phyloP scores from a whole-genome alignment of 2,888 invertebrate species.

The Drosophila borborema region DNA sequence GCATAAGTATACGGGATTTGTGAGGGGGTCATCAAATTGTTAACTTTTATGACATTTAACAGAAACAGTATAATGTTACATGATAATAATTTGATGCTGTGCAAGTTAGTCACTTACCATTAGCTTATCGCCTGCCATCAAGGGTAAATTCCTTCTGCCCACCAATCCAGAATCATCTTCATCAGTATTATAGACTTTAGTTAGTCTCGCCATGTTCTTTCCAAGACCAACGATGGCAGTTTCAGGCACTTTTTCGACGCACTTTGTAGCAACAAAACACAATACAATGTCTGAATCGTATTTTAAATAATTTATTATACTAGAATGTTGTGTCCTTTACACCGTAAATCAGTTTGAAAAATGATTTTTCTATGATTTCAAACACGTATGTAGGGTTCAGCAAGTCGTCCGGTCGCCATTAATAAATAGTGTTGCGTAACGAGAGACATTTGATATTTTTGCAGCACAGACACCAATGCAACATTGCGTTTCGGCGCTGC shows the following conservation, averaged over 20 bases:
- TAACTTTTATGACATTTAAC: slow-evolving; percentile 42
- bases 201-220: slow-evolving; percentile 92
- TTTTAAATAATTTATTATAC: slow-evolving; percentile 35
- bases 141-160: slow-evolving; percentile 92
- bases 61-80: slow-evolving; percentile 5
- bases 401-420: slow-evolving; percentile 74
- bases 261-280: slow-evolving; percentile 58
- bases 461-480: slow-evolving; percentile 41
- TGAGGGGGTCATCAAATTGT: slow-evolving; percentile 53
- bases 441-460: slow-evolving; percentile 46
- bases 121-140: slow-evolving; percentile 87
- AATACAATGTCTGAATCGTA: slow-evolving; percentile 41
- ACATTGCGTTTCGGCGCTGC: slow-evolving; percentile 24
- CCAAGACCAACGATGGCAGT: slow-evolving; percentile 55
- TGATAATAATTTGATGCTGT: not conserved
- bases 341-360: slow-evolving; percentile 47
- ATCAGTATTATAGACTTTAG: slow-evolving; percentile 93
- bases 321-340: slow-evolving; percentile 31
- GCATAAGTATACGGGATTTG: slow-evolving; percentile 34
- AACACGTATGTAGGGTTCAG: slow-evolving; percentile 73
- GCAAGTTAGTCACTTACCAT: slow-evolving; percentile 77
- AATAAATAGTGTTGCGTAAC: slow-evolving; percentile 60
- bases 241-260: slow-evolving; percentile 65
- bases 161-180: slow-evolving; percentile 90
- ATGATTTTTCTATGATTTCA: slow-evolving; percentile 69